phyloP scores from a whole-genome alignment of 2,113 vertebrate genomes.

The Clupea harengus region DNA sequence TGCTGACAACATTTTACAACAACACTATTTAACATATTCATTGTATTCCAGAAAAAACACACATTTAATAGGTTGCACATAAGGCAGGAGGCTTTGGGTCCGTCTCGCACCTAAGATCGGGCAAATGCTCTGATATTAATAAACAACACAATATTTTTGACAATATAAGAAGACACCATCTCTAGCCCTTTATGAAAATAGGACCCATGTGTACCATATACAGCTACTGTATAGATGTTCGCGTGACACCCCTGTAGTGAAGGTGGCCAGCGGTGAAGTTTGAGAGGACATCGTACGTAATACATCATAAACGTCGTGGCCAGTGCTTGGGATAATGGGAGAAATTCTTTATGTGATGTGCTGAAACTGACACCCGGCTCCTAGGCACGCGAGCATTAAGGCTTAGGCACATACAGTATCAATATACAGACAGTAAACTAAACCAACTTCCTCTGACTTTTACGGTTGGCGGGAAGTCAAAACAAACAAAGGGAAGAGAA shows the following conservation, averaged over 20 bases:
- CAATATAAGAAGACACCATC: not conserved
- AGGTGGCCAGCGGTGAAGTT: not conserved
- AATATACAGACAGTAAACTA: conserved; percentile 22
- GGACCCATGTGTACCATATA: not conserved
- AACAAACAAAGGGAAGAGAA: not conserved
- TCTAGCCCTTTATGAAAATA: not conserved
- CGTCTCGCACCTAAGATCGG: too few species aligned
- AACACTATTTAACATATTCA: not conserved
- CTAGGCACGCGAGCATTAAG: conserved; percentile 18
- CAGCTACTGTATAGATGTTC: not conserved
- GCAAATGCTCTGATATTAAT: too few species aligned
- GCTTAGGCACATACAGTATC: not conserved
- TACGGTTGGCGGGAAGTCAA: conserved; percentile 14
- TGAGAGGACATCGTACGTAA: not conserved
- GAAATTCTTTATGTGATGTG: not conserved
- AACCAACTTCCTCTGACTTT: conserved; percentile 12
- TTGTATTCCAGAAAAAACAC: not conserved
- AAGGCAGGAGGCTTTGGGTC: too few species aligned
- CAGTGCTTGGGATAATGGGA: conserved; percentile 16
- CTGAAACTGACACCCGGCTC: not conserved
- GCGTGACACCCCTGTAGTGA: not conserved
- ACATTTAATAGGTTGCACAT: too few species aligned
- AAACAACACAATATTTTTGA: not conserved
- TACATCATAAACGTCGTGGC: not conserved
- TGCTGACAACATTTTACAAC: not conserved